These are phyloP conservation scores for Setophaga petechia DNA, from an alignment of 2,113 vertebrate species.

Conservation along the genomic window DNA sequence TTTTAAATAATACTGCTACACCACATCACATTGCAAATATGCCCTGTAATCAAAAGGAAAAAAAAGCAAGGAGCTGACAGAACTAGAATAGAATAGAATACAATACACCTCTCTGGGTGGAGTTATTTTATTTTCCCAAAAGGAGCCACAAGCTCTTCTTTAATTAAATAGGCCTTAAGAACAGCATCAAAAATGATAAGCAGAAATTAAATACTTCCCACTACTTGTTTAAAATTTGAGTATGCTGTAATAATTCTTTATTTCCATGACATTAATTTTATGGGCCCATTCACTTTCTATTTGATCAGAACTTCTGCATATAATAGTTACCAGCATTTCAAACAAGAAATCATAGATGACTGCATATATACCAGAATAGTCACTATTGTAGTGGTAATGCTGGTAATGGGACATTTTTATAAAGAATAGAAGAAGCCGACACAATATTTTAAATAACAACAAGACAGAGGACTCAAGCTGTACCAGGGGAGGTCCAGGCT, in stretches of 20 bases:
- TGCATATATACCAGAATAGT: neutral
- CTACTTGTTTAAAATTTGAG: constrained; percentile 1
- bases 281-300: neutral
- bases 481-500: neutral
- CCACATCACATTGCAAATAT: neutral
- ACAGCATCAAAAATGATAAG: constrained; percentile 6
- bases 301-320: neutral
- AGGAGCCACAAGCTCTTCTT: neutral
- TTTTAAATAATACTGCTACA: constrained; percentile 28
- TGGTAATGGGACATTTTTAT: neutral
- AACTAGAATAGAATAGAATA: neutral
- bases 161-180: constrained; percentile 36
- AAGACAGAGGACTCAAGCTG: neutral
- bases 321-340: neutral
- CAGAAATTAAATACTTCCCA: constrained; percentile 20
- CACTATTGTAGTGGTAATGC: neutral
- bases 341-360: neutral
- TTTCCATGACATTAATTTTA: constrained; percentile 27
- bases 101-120: neutral
- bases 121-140: constrained; percentile 31
- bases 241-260: neutral
- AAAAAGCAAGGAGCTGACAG: neutral
- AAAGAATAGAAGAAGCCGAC: neutral
- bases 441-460: fast-evolving
- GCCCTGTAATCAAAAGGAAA: neutral